These are phyloP conservation scores for Tragelaphus imberbis DNA, from an alignment of 2,113 vertebrate species.

Conservation along the genomic window DNA sequence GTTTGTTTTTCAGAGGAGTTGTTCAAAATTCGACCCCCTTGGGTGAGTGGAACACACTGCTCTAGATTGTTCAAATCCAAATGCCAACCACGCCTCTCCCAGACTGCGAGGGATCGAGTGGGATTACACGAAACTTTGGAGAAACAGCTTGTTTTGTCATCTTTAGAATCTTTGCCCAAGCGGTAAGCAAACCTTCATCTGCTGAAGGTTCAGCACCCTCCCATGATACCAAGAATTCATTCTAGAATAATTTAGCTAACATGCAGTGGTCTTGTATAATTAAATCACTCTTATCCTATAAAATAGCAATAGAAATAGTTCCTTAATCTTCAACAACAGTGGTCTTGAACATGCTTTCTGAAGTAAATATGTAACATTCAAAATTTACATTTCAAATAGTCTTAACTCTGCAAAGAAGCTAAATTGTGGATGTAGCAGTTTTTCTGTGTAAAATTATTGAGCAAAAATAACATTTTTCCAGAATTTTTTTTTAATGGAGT, in stretches of 20 bases:
- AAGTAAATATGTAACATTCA: neutral
- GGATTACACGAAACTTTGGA: constrained; percentile 47
- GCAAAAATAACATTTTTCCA: neutral
- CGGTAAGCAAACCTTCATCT: constrained; percentile 49
- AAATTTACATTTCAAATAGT: neutral
- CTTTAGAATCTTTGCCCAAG: constrained; percentile 60
- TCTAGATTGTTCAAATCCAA: constrained; percentile 14
- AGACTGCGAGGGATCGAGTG: neutral
- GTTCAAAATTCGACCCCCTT: constrained; percentile 78
- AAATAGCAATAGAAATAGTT: neutral
- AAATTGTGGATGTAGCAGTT: neutral
- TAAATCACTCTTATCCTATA: neutral
- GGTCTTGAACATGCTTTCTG: neutral
- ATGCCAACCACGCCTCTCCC: constrained; percentile 5
- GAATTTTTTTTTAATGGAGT: neutral
- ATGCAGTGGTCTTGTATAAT: neutral
- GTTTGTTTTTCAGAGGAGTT: constrained; percentile 73
- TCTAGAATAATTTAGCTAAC: neutral
- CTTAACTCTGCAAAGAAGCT: neutral
- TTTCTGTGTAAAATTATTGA: neutral
- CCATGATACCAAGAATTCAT: neutral
- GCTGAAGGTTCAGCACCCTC: neutral
- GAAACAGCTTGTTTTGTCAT: constrained; percentile 43
- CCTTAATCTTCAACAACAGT: neutral
- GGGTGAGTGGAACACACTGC: constrained; percentile 74